Evolutionary conservation across 2,797 vertebrate species (phyloP), one percentile per base, ranked within the genome.

Genomic region (Gallinago stenura): DNA sequence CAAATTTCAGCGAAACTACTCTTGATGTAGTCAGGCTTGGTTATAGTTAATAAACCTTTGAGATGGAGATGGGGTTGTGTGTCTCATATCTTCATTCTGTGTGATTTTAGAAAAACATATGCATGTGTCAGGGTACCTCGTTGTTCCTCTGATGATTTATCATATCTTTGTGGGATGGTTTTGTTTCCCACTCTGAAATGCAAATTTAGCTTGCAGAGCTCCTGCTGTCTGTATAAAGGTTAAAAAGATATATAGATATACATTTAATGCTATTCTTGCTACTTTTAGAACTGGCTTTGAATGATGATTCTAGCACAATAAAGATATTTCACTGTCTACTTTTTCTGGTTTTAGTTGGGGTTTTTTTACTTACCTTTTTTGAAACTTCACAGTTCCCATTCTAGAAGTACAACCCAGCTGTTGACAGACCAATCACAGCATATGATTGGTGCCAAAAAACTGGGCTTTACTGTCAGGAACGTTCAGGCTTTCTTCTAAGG

Each of bases 71-170:
- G 71, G 83, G 69, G 66, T 65, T 82, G 66, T 43, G 43, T 43
- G 57, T 89, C 86, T 96, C 35, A 14, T 76, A 94, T 92, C 95
- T 94, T 77, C 70, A 72, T 86, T 95, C 89, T 51, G 45, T 95
- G 72, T 93, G 91, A 95, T 95, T 97, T 90, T 86, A 93, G 68
- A 84, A 88, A 93, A 97, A 89, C 72, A 88, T 83, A 93, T 80
- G 86, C 89, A 37, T 81, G 79, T 95, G 92, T 94, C 88, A 92
- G 79, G 86, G 90, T 92, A 93, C 58, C 45, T 93, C 41, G 22
- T 96, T 95, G 91, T 93, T 97, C 94, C 85, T 95, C 95, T 95
- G 95, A 97, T 94, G 94, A 94, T 96, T 94, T 97, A 96, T 95
- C 92, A 24, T 84, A 88, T 97, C 94, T 96, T 94, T 94, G 90